Percentiles rank a stretch among this genome's conserved stretches.
phyloP scores from a whole-genome alignment of 2,113 vertebrate species.

The Vulpes vulpes region DNA sequence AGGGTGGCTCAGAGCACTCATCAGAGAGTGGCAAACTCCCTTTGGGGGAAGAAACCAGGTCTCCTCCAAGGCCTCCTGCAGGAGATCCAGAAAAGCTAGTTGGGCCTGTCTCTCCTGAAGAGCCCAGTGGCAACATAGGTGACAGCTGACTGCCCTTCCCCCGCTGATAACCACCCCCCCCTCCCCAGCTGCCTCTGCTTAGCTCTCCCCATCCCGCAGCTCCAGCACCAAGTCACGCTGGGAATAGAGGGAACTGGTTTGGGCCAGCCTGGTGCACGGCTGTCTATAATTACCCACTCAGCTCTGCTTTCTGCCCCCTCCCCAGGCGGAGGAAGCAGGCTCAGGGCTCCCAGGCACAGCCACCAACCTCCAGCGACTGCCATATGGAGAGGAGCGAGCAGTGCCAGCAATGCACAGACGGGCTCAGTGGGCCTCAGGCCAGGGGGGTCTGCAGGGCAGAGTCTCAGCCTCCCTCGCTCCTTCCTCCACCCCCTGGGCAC shows the following conservation, averaged over 20 bases:
- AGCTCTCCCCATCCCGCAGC: slow-evolving; percentile 39
- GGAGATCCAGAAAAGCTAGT: not conserved
- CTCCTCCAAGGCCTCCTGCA: not conserved
- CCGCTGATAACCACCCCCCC: not conserved
- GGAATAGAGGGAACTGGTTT: slow-evolving; percentile 64
- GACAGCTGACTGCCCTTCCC: slow-evolving; percentile 65
- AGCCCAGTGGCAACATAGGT: not conserved
- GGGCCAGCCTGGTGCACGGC: slow-evolving; percentile 45
- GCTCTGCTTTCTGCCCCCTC: not conserved
- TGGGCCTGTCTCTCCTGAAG: not conserved
- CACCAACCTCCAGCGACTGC: slow-evolving; percentile 28
- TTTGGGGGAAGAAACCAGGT: not conserved
- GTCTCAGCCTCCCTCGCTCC: not conserved
- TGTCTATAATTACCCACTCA: slow-evolving; percentile 71
- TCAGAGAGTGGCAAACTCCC: not conserved
- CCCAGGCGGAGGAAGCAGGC: slow-evolving; percentile 65
- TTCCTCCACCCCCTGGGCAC: not conserved
- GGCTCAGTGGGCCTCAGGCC: not conserved
- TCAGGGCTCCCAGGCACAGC: slow-evolving; percentile 68
- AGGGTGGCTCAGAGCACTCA: not conserved
- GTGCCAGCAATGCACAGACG: slow-evolving; percentile 67
- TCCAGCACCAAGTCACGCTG: not conserved
- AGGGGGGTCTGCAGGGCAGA: not conserved
- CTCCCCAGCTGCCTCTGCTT: slow-evolving; percentile 46
- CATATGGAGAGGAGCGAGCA: slow-evolving; percentile 49